These are phyloP conservation scores for Drosophila nigricruria DNA, from an alignment of 2,888 invertebrate genomes.

Conservation along the genomic window DNA sequence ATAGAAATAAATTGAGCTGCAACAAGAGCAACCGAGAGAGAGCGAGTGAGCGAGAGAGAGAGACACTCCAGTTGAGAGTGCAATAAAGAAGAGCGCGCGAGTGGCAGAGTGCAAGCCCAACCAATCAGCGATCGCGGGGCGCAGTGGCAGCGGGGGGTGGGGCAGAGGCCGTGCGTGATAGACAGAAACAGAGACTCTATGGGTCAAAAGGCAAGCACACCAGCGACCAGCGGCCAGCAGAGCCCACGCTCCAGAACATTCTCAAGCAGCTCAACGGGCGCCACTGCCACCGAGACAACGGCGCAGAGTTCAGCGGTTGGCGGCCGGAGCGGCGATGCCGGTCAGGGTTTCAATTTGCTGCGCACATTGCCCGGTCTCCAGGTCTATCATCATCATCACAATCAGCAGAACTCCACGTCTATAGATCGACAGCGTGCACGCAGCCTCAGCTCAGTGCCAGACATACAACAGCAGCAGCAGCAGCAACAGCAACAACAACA, in stretches of 20 bases:
- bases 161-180: constrained; percentile 28
- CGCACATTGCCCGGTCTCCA: constrained; percentile 90
- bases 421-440: constrained; percentile 93
- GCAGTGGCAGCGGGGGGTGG: constrained; percentile 26
- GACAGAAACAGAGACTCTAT: constrained; percentile 85
- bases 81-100: constrained; percentile 10
- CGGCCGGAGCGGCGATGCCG: constrained; percentile 60
- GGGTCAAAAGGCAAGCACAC: constrained; percentile 95
- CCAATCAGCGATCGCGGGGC: constrained; percentile 23
- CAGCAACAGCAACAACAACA: constrained; percentile 65
- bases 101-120: constrained; percentile 5
- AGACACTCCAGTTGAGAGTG: constrained; percentile 16
- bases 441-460: constrained; percentile 93
- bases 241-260: constrained; percentile 91
- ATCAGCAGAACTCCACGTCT: constrained; percentile 75
- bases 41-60: neutral
- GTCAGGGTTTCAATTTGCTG: constrained; percentile 89
- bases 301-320: constrained; percentile 48
- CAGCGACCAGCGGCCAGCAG: constrained; percentile 88
- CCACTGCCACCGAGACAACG: constrained; percentile 64
- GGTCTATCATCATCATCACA: constrained; percentile 86
- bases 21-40: constrained; percentile 9
- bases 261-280: constrained; percentile 89
- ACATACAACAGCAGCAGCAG: constrained; percentile 86
- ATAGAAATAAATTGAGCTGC: constrained; percentile 4